Evolutionary conservation across 2,888 invertebrate species (phyloP).

Genomic region (Biston betularia): DNA sequence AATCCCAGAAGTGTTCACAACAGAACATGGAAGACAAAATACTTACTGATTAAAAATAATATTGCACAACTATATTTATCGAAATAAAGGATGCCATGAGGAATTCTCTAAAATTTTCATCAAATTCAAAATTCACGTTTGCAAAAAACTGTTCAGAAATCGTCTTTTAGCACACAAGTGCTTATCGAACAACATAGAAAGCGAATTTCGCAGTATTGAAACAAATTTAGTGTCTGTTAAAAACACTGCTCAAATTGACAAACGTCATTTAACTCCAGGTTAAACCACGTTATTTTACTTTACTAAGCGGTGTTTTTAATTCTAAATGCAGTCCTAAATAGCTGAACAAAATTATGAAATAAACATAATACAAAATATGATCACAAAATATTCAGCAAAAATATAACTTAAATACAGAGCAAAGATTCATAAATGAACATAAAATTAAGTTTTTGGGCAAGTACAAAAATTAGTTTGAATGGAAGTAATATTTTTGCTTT

Average conservation of each 20-base stretch:
- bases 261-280: neutral
- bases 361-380: no score
- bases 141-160: slow-evolving; percentile 12
- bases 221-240: neutral
- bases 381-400: no score
- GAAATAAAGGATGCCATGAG: slow-evolving; percentile 2
- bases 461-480: no score
- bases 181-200: neutral
- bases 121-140: slow-evolving; percentile 7
- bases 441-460: no score
- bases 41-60: slow-evolving; percentile 46
- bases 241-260: no score
- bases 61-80: slow-evolving; percentile 50
- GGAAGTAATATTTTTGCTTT: no score
- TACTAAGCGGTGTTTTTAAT: no score
- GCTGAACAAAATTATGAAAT: no score
- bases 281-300: no score
- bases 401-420: no score
- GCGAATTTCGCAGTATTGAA: neutral
- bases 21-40: slow-evolving; percentile 58
- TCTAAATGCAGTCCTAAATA: no score
- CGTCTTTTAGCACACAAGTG: neutral
- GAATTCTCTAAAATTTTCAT: neutral
- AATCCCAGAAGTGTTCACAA: neutral
- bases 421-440: no score